Conservation (phyloP, 2,888 invertebrate species). For the Phymatocera aterrima region DNA sequence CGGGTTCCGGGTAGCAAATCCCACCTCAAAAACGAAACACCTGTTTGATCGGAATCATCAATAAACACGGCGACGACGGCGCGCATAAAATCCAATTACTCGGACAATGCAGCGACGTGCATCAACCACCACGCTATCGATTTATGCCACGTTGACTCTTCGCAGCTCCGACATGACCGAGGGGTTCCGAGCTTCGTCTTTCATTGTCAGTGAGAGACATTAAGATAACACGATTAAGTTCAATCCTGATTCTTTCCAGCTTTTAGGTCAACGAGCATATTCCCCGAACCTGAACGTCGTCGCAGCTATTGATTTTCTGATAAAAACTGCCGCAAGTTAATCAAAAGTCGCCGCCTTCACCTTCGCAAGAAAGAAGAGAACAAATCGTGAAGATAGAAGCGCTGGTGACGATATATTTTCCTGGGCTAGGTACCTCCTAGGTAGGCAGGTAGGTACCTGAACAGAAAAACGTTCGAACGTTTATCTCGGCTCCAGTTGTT, state of each 20-base stretch:
- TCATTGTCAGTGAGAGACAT: not conserved
- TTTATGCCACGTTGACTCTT: constrained; percentile 1
- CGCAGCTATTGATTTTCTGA: constrained; percentile 11
- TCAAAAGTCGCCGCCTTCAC: not conserved
- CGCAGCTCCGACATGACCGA: not conserved
- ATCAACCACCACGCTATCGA: not conserved
- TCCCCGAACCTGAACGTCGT: not conserved
- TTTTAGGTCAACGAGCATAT: constrained; percentile 28
- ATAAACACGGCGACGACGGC: not conserved
- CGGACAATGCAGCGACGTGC: not conserved
- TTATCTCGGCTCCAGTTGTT: no score
- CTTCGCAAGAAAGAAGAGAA: no score
- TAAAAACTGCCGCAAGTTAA: not conserved
- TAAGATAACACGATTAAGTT: constrained; percentile 20
- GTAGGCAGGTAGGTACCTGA: no score
- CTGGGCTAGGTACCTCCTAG: no score
- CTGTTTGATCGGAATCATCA: no score
- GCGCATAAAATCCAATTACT: not conserved
- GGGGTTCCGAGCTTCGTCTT: not conserved
- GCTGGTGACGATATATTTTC: no score
- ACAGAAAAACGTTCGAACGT: no score
- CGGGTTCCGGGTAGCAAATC: no score
- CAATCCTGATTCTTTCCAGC: constrained; percentile 12
- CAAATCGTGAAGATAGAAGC: no score
- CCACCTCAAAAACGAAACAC: no score